Conservation (phyloP, 2,888 invertebrate species). For the Macrostomum cliftonense region DNA sequence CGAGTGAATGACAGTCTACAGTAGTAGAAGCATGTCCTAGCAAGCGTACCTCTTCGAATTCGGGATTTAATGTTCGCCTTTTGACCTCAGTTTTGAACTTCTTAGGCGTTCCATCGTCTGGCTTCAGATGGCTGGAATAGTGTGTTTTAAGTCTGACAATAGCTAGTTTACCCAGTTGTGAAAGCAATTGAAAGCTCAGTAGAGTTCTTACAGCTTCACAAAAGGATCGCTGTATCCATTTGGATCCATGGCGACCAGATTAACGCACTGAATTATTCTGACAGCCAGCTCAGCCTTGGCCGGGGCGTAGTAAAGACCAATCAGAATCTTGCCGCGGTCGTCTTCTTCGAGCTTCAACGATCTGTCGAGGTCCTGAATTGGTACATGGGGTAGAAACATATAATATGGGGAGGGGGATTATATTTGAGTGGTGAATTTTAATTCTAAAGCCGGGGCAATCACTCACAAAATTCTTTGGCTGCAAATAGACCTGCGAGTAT, state of each 20-base stretch:
- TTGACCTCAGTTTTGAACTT: conserved; percentile 74
- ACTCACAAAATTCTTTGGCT: conserved; percentile 42
- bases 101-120: conserved; percentile 53
- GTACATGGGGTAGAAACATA: too few species aligned
- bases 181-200: too few species aligned
- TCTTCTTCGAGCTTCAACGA: conserved; percentile 28
- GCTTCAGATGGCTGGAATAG: conserved; percentile 55
- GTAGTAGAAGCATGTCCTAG: too few species aligned
- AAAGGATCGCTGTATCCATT: conserved; percentile 87
- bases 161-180: too few species aligned
- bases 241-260: conserved; percentile 68
- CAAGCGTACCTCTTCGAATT: conserved; percentile 58
- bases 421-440: background rate
- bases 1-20: too few species aligned
- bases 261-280: conserved; percentile 60
- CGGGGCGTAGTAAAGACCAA: conserved; percentile 65
- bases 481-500: conserved; percentile 44
- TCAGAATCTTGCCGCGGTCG: conserved; percentile 55
- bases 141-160: too few species aligned
- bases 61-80: conserved; percentile 77
- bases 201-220: conserved; percentile 78
- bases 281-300: conserved; percentile 59
- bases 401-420: too few species aligned
- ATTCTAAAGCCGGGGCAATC: background rate
- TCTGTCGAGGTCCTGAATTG: conserved; percentile 22